Percentiles rank a stretch among this genome's conserved stretches.
phyloP scores from a whole-genome alignment of 2,797 vertebrate species.

The Catamblyrhynchus diadema region DNA sequence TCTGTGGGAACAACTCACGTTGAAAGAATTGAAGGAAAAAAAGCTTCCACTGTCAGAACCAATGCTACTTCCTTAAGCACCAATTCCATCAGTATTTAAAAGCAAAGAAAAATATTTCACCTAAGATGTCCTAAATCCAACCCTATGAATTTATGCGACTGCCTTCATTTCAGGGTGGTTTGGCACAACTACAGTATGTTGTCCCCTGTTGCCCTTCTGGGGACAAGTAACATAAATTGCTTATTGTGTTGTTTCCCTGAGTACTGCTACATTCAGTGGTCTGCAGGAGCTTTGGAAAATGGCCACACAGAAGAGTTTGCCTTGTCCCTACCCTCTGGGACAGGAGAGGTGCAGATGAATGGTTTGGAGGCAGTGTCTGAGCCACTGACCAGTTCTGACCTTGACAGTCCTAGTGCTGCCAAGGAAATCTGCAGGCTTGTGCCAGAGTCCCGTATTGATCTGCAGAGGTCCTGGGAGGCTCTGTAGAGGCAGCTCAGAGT shows the following conservation, averaged over 20 bases:
- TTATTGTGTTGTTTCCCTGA: not conserved
- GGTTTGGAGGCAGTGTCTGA: not conserved
- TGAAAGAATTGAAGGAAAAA: not conserved
- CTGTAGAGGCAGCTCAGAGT: not conserved
- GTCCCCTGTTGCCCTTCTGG: not conserved
- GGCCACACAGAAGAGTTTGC: not conserved
- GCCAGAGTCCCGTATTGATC: not conserved
- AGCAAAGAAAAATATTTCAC: not conserved
- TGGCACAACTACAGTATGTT: not conserved
- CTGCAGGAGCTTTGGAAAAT: not conserved
- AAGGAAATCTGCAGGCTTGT: not conserved
- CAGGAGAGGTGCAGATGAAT: not conserved
- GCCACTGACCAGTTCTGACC: not conserved
- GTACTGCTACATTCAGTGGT: rapidly evolving
- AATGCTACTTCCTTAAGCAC: not conserved
- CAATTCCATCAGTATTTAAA: not conserved
- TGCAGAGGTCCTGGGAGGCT: not conserved
- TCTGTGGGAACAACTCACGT: not conserved
- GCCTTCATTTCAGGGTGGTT: not conserved
- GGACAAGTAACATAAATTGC: not conserved
- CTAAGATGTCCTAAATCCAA: not conserved
- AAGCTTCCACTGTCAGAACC: not conserved
- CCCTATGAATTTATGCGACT: not conserved
- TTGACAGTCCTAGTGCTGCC: not conserved
- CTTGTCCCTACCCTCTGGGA: not conserved